Conservation (phyloP, 2,888 invertebrate genomes). For the Macrosoma leucophasiata region DNA sequence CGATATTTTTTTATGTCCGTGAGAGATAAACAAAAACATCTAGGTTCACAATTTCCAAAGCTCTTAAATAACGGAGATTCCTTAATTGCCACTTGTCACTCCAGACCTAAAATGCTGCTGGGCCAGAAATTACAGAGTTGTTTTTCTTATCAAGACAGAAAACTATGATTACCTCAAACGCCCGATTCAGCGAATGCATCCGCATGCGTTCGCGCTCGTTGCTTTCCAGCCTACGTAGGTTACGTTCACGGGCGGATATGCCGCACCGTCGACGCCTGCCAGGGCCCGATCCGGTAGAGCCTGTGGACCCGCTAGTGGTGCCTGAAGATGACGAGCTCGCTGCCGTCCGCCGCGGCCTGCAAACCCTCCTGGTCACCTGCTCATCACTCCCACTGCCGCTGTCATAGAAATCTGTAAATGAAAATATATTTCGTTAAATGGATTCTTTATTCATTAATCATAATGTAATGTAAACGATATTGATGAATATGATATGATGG, state of each 20-base stretch:
- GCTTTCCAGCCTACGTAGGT: slow-evolving; percentile 89
- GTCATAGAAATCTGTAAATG: slow-evolving; percentile 55
- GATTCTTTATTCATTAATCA: no score
- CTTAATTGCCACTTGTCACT: no score
- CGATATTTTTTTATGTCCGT: no score
- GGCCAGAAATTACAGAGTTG: no score
- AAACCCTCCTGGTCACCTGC: slow-evolving; percentile 39
- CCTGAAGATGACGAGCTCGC: slow-evolving; percentile 45
- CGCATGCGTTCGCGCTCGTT: slow-evolving; percentile 94
- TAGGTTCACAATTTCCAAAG: no score
- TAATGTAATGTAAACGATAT: no score
- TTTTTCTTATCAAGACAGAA: no score
- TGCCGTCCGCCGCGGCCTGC: slow-evolving; percentile 45
- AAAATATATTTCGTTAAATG: no score
- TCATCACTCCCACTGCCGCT: slow-evolving; percentile 62
- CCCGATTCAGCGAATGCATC: slow-evolving; percentile 94
- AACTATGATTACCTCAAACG: slow-evolving; percentile 90
- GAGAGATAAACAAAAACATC: no score
- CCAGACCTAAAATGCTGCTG: no score
- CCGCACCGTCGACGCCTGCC: slow-evolving; percentile 83
- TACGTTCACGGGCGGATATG: slow-evolving; percentile 88
- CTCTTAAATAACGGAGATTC: no score
- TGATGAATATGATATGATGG: no score
- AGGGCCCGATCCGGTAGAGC: slow-evolving; percentile 37
- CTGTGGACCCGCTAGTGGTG: slow-evolving; percentile 37